Base-by-base conservation (phyloP, 2,113 vertebrate species). In the Hyaena hyaena region DNA sequence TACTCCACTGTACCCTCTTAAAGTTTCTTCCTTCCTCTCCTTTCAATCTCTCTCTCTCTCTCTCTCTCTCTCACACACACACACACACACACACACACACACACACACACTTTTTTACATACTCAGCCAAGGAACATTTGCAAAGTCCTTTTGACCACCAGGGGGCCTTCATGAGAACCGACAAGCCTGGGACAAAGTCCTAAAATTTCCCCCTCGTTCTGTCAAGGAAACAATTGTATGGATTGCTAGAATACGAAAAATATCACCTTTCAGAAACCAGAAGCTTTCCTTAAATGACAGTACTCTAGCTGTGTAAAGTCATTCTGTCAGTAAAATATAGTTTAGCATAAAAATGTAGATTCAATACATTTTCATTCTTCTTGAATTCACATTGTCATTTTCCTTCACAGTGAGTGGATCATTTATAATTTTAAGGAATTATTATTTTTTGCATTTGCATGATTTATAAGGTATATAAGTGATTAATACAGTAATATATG, bases 141-240 rank as follows among this genome's bases (percentile, higher is more conserved):
- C 6, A 33, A 80, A 66, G n/a, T 82, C 17, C 63, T 33, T 82
- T n/a, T 92, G 92, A 63, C 96, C 97, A 98, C 96, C 53, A 97
- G 96, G 92, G 93, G 96, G 96, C 96, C 35, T 71, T 74, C 10
- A 35, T 43, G 83, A 93, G 31, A 92, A 77, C 53, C 1, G 76
- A 83, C 89, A 93, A 89, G 26, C 11, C 63, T 17, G 86, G 45
- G 90, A 35, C 5, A 92, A 77, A 83, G 16, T 81, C 3, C 11
- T 63, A 58, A 93, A 8, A 45, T 31, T 55, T 10, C 10, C 1
- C 16, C 2, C 16, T 58, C 12, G 9, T 86, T 97, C 80, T 80
- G 39, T 93, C n/a, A 95, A 77, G 43, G 17, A 92, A 88, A 89
- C 63, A 76, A 33, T 45, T 76, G 1, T 93, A 31, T 24, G 7